Base-by-base conservation (phyloP, 2,888 invertebrate genomes). In the Stegophylla sp. region DNA sequence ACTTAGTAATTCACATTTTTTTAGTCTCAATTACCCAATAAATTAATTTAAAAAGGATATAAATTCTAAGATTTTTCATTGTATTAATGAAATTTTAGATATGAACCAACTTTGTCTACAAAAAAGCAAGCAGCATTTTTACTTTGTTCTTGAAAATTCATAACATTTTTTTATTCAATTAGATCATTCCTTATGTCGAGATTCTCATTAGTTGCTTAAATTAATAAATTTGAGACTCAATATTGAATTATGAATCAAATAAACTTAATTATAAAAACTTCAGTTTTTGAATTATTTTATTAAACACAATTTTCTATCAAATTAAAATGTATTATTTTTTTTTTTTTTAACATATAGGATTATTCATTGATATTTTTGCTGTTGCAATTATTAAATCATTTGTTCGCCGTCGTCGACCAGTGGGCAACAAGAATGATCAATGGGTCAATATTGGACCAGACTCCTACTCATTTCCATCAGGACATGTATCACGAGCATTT, bases 381-480 rank as follows among this genome's bases (percentile, higher is more conserved):
- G 90, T 96, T 83, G 94, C 93, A 12, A 83, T 93, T 4, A 85
- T 92, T 15, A 97, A 97, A 87, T 92, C 96, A 0, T 86, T 90
- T 76, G 90, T 92, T 9, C 89, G 96, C 83, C 88, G 97, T 85
- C 89, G 92, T 84, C 89, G 97, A 45, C 97, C 97, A 0, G 85
- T 88, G 0, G 88, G 89, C 28, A 91, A 91, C 20, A 87, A 88
- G 82, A 90, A 90, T 84, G 93, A 94, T 86, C 89, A 92, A 83
- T 79, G 79, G 79, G 89, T 90, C 51, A 88, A 88, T 3, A 83
- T 94, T 26, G 94, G 95, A 0, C 93, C 96, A 0, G 97, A 97
- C 87, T 93, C 95, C 85, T 98, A 92, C 86, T 91, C 93, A 69
- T 98, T 98, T 86, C 98, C 98, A 15, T 98, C 97, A 0, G 85